These are phyloP conservation scores for Meriones unguiculatus DNA, from an alignment of 2,113 vertebrate genomes.

Conservation along the genomic window DNA sequence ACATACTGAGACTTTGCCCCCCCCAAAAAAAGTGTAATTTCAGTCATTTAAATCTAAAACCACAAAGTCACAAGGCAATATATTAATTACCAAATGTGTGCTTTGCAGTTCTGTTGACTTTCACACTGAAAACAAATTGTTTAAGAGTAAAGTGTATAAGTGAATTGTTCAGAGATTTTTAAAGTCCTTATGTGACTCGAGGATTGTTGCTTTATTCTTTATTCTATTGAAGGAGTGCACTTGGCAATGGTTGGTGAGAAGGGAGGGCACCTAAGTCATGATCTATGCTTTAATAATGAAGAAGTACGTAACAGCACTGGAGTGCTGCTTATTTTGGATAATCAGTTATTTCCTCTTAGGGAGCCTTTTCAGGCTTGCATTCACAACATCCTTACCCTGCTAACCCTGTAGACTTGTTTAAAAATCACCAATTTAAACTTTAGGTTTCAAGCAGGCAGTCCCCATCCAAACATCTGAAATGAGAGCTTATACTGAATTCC, in stretches of 20 bases:
- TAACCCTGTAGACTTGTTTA: background rate
- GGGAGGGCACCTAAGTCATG: background rate
- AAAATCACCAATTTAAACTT: constrained; percentile 42
- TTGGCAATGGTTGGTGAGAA: background rate
- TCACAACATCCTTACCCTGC: background rate
- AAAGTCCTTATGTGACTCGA: constrained; percentile 16
- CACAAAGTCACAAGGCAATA: background rate
- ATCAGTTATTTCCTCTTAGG: background rate
- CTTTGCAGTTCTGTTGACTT: constrained; percentile 18
- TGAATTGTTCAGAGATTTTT: constrained; percentile 38
- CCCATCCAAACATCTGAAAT: constrained; percentile 43
- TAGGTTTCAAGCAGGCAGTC: background rate
- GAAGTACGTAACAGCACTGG: background rate
- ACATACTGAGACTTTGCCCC: background rate
- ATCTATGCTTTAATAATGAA: constrained; percentile 28
- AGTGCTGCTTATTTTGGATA: background rate
- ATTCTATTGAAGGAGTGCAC: background rate
- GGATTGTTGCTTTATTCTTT: constrained; percentile 36
- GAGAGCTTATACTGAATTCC: constrained; percentile 34
- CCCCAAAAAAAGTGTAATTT: background rate
- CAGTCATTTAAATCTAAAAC: constrained; percentile 44
- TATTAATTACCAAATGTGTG: background rate
- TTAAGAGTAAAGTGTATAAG: background rate
- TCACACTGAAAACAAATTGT: background rate
- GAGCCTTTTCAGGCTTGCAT: constrained; percentile 1